phyloP scores from a whole-genome alignment of 2,888 invertebrate species.

The Drosophila rubida region DNA sequence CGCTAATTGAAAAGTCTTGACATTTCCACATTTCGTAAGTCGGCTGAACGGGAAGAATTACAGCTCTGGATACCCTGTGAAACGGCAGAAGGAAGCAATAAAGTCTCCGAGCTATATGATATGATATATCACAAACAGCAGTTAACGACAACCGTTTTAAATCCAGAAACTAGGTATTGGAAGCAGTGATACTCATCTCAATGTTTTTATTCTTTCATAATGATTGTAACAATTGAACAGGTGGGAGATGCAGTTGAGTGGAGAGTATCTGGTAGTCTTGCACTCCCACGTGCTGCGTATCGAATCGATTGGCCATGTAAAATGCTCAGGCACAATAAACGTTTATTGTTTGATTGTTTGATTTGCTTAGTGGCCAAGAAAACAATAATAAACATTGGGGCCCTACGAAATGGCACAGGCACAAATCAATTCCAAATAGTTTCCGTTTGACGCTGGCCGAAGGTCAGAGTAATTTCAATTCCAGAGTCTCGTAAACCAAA shows the following conservation, averaged over 20 bases:
- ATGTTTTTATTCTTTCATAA: background rate
- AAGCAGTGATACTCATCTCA: background rate
- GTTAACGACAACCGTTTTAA: too few species aligned
- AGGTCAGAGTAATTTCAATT: constrained; percentile 64
- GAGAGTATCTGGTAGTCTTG: constrained; percentile 12
- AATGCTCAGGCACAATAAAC: constrained; percentile 66
- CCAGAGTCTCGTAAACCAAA: constrained; percentile 37
- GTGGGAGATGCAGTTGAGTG: background rate
- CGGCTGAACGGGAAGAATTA: background rate
- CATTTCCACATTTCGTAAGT: constrained; percentile 37
- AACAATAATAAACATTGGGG: constrained; percentile 66
- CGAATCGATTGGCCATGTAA: constrained; percentile 76
- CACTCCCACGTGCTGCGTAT: constrained; percentile 24
- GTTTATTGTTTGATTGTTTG: constrained; percentile 77
- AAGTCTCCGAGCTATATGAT: background rate
- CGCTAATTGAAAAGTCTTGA: constrained; percentile 70
- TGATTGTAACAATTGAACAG: background rate
- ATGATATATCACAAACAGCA: background rate
- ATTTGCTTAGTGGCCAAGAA: constrained; percentile 71
- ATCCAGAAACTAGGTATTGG: background rate
- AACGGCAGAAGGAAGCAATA: background rate
- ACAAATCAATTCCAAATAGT: constrained; percentile 55
- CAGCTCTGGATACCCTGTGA: constrained; percentile 8
- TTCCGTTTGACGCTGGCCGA: constrained; percentile 39
- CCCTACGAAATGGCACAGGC: constrained; percentile 66